Evolutionary conservation across 2,113 vertebrate genomes (phyloP).

Genomic region (Muntiacus muntjak): DNA sequence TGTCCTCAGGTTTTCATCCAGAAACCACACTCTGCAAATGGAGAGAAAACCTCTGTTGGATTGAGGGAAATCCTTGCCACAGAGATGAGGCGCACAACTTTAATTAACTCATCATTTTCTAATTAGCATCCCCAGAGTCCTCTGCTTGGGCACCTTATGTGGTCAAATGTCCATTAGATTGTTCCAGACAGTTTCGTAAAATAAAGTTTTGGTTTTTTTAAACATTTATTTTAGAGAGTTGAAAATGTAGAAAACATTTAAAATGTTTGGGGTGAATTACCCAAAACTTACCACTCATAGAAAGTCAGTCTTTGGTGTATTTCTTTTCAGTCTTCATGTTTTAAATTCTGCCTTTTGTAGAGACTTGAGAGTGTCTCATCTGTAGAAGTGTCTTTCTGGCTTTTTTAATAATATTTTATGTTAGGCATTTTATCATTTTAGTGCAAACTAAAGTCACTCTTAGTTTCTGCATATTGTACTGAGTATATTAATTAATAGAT

Average conservation of each 20-base stretch:
- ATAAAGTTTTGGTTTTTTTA: constrained; percentile 33
- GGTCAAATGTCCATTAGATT: constrained; percentile 34
- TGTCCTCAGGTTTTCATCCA: constrained; percentile 66
- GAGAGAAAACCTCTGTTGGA: constrained; percentile 62
- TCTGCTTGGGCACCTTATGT: constrained; percentile 22
- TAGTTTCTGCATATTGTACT: neutral
- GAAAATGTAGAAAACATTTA: neutral
- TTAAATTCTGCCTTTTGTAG: neutral
- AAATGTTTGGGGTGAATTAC: neutral
- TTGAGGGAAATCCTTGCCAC: constrained; percentile 66
- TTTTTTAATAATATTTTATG: neutral
- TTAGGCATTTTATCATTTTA: neutral
- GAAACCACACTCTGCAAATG: constrained; percentile 62
- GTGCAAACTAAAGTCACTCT: neutral
- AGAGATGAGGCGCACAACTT: constrained; percentile 63
- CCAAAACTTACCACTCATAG: neutral
- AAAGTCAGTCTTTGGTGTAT: neutral
- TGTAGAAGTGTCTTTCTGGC: neutral
- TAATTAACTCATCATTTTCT: constrained; percentile 75
- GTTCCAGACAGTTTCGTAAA: constrained; percentile 45
- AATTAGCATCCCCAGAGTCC: constrained; percentile 62
- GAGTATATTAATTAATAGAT: neutral
- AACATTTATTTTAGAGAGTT: neutral
- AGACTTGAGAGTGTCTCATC: neutral
- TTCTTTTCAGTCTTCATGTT: neutral